Conservation (phyloP, 2,113 vertebrate genomes). For the Larimichthys polyactis region DNA sequence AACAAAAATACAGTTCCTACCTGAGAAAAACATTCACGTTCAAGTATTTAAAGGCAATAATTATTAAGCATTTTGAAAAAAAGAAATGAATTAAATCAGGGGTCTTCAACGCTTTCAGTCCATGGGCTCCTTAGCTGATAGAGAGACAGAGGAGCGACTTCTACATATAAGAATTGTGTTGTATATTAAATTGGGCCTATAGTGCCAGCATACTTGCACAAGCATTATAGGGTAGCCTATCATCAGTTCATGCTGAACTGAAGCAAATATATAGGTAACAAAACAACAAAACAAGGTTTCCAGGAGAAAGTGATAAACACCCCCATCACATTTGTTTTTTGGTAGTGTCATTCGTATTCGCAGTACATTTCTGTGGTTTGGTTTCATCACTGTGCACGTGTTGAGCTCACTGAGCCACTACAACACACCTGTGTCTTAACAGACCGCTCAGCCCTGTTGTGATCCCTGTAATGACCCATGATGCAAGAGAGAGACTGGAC, state of each 20-base stretch:
- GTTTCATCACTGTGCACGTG: not conserved
- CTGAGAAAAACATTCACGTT: not conserved
- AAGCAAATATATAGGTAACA: not conserved
- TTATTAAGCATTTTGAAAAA: not conserved
- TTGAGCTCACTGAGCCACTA: not conserved
- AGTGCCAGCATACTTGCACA: too few species aligned
- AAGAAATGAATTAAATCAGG: not conserved
- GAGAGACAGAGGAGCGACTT: too few species aligned
- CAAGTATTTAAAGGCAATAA: not conserved
- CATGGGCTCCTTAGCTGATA: too few species aligned
- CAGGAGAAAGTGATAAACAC: not conserved
- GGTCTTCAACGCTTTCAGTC: too few species aligned
- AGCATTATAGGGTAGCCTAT: too few species aligned
- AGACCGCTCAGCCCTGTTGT: conserved; percentile 7
- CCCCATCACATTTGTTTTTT: too few species aligned
- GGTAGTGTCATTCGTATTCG: not conserved
- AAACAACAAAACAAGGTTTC: not conserved
- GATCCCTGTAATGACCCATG: conserved; percentile 14
- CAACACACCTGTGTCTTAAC: not conserved
- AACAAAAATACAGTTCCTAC: not conserved
- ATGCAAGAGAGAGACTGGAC: not conserved
- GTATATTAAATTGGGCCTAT: too few species aligned
- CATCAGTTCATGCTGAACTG: too few species aligned
- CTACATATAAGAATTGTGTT: too few species aligned
- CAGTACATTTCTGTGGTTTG: not conserved